Conservation (phyloP, 1,140 invertebrate genomes). For the Penaeus vannamei region DNA sequence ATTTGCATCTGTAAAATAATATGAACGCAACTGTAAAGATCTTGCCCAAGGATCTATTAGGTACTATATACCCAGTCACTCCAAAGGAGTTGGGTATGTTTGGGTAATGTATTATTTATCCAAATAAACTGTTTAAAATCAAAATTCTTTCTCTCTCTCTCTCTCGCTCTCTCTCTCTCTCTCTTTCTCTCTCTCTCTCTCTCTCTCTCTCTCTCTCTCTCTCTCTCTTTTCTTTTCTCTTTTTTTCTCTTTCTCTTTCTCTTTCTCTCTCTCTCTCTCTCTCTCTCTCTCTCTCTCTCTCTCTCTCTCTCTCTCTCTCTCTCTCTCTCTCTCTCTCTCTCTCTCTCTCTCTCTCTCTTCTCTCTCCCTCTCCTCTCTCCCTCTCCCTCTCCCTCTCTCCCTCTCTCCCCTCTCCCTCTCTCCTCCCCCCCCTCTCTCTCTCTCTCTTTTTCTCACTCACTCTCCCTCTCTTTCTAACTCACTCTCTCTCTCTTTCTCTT, state of each 20-base stretch:
- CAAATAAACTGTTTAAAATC: background rate
- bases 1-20: too few relatives aligned
- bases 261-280: background rate
- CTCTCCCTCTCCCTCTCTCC: constrained; percentile 34
- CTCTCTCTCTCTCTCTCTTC: constrained; percentile 42
- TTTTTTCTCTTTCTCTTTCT: constrained; percentile 23
- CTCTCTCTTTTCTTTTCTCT: constrained; percentile 29
- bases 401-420: background rate
- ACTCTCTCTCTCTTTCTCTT: constrained; percentile 13
- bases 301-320: background rate
- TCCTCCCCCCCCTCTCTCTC: constrained; percentile 28
- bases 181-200: background rate
- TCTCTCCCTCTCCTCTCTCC: constrained; percentile 30
- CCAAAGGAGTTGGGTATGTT: too few relatives aligned
- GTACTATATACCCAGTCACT: too few relatives aligned
- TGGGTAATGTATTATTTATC: too few relatives aligned
- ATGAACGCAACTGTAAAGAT: too few relatives aligned
- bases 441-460: constrained; percentile 39
- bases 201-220: constrained; percentile 44
- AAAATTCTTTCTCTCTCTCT: background rate
- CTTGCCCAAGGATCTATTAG: too few relatives aligned
- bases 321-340: constrained; percentile 19
- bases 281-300: background rate
- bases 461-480: constrained; percentile 7
- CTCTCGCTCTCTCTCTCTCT: background rate